phyloP scores from a whole-genome alignment of 2,113 vertebrate species.

The Heptranchias perlo region DNA sequence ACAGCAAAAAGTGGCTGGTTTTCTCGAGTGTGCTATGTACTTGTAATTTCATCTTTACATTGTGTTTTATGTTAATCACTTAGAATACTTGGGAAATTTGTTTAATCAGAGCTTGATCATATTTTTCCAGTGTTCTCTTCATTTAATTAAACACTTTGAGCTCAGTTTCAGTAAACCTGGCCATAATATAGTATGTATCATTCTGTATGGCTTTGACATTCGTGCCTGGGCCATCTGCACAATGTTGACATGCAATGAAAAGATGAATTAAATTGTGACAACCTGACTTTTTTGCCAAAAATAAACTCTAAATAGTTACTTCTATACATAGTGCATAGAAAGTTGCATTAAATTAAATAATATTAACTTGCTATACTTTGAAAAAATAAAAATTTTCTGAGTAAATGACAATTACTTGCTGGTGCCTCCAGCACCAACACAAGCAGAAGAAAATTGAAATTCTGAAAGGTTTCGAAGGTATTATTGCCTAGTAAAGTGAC shows the following conservation, averaged over 20 bases:
- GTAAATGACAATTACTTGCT: not conserved
- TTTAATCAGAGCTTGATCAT: not conserved
- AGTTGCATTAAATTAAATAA: not conserved
- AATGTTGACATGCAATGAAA: not conserved
- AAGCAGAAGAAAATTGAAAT: not conserved
- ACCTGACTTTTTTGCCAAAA: not conserved
- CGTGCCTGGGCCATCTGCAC: not conserved
- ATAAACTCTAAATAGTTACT: not conserved
- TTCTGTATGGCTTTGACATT: not conserved
- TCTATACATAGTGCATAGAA: not conserved
- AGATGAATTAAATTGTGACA: not conserved
- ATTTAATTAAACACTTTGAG: not conserved
- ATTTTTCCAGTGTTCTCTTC: not conserved
- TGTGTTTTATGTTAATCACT: not conserved
- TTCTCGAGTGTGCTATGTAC: too few species aligned
- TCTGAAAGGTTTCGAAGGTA: not conserved
- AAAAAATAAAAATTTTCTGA: not conserved
- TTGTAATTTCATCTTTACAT: too few species aligned
- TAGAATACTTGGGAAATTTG: not conserved
- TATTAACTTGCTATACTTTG: not conserved
- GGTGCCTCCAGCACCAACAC: not conserved
- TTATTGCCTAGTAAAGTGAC: not conserved
- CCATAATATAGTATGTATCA: not conserved
- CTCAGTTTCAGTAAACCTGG: not conserved
- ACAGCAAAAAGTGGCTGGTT: too few species aligned